phyloP scores from a whole-genome alignment of 2,797 vertebrate species.

The Melanogrammus aeglefinus region DNA sequence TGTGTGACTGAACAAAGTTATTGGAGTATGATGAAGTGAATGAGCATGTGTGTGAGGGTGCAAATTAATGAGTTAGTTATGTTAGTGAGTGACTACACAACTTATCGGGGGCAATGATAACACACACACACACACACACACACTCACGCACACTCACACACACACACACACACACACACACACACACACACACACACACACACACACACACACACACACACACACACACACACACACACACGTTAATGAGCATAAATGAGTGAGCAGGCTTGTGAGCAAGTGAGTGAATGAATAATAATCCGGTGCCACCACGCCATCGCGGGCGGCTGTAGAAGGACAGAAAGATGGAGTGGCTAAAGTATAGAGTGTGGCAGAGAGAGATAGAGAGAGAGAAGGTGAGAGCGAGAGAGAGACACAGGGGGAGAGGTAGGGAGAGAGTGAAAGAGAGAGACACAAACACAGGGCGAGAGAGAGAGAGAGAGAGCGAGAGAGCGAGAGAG shows the following conservation, averaged over 20 bases:
- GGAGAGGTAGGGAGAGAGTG: not conserved
- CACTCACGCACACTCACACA: not conserved
- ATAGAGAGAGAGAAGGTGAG: not conserved
- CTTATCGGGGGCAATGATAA: not conserved
- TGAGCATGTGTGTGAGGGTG: not conserved
- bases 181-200: not conserved
- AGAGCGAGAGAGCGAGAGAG: too few relatives aligned
- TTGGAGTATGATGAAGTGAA: not conserved
- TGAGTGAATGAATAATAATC: constrained; percentile 44
- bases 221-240: not conserved
- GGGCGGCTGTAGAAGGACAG: constrained; percentile 36
- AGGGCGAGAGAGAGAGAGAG: not conserved
- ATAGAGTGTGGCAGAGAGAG: not conserved
- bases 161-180: not conserved
- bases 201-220: not conserved
- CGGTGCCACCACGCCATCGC: constrained; percentile 36
- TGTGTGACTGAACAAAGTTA: not conserved
- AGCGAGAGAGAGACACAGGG: not conserved
- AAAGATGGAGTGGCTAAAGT: constrained; percentile 8
- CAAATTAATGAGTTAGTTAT: not conserved
- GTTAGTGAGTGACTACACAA: not conserved
- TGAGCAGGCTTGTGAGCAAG: not conserved
- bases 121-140: not conserved
- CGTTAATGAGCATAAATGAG: not conserved
- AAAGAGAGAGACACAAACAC: not conserved